Evolutionary conservation across 2,888 invertebrate genomes (phyloP).

Genomic region (Drosophila nr. perissopoda): DNA sequence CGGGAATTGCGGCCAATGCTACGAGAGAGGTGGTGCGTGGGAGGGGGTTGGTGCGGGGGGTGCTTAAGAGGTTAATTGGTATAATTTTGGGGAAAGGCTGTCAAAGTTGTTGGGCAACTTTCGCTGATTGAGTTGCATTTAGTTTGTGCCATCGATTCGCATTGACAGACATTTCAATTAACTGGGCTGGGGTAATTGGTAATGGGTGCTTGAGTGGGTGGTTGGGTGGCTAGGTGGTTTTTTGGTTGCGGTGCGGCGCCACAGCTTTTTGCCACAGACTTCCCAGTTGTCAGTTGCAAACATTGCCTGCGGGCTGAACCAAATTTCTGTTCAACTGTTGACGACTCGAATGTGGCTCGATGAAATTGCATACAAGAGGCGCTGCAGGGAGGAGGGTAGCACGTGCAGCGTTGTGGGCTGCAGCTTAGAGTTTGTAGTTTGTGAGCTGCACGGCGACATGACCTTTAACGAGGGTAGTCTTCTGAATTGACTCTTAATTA

Average conservation of each 20-base stretch:
- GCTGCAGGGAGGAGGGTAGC: too few relatives aligned
- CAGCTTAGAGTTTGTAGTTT: neutral
- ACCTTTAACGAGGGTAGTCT: neutral
- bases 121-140: slow-evolving; percentile 78
- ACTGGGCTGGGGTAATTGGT: slow-evolving; percentile 41
- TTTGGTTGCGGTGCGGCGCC: slow-evolving; percentile 1
- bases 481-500: neutral
- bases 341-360: slow-evolving; percentile 58
- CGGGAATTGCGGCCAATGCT: slow-evolving; percentile 5
- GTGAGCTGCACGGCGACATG: neutral
- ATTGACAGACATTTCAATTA: slow-evolving; percentile 78
- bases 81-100: slow-evolving; percentile 28
- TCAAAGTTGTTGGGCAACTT: slow-evolving; percentile 68
- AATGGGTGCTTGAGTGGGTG: neutral
- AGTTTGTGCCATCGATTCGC: slow-evolving; percentile 59
- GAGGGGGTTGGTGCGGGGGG: neutral
- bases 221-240: too few relatives aligned
- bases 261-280: slow-evolving; percentile 3
- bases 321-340: slow-evolving; percentile 70
- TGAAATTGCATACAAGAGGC: slow-evolving; percentile 4
- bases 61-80: neutral
- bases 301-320: slow-evolving; percentile 58
- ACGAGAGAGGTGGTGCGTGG: too few relatives aligned
- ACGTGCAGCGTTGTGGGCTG: neutral
- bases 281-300: slow-evolving; percentile 54